A percentile compares a stretch with the other conserved stretches of the same genome.
Evolutionary conservation across 2,888 invertebrate genomes (phyloP).

Genomic region (Sphaerophoria taeniata): DNA sequence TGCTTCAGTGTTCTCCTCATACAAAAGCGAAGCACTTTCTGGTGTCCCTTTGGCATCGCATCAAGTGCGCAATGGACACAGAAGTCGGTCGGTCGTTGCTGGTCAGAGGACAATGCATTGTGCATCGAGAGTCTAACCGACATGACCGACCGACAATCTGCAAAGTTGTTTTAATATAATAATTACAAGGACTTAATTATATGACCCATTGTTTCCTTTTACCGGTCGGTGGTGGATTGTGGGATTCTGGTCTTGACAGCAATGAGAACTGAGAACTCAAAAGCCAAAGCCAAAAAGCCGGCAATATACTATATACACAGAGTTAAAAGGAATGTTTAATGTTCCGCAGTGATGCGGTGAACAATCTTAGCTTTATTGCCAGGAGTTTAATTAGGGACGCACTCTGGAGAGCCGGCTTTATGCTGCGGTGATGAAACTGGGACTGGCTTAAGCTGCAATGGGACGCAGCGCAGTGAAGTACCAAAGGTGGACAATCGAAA

Average conservation of each 20-base stretch:
- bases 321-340: slow-evolving; percentile 46
- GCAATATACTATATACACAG: background rate
- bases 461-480: slow-evolving; percentile 31
- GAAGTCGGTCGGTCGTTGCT: slow-evolving; percentile 3
- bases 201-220: slow-evolving; percentile 71
- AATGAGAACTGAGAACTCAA: background rate
- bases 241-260: slow-evolving; percentile 13
- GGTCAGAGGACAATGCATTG: slow-evolving; percentile 59
- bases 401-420: background rate
- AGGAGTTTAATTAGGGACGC: slow-evolving; percentile 65
- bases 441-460: slow-evolving; percentile 3
- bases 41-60: background rate
- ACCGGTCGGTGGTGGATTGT: slow-evolving; percentile 9
- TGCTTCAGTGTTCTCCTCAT: slow-evolving; percentile 37
- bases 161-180: slow-evolving; percentile 72
- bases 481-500: slow-evolving; percentile 47
- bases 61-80: slow-evolving; percentile 2
- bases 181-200: slow-evolving; percentile 74
- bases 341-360: slow-evolving; percentile 3
- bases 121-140: slow-evolving; percentile 35
- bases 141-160: slow-evolving; percentile 44
- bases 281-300: background rate
- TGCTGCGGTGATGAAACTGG: slow-evolving; percentile 2
- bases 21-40: slow-evolving; percentile 56
- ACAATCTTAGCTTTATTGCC: slow-evolving; percentile 50